Percentiles rank a stretch among this genome's conserved stretches.
These are phyloP conservation scores for Argyrosomus japonicus DNA, from an alignment of 2,113 vertebrate species.

Conservation along the genomic window DNA sequence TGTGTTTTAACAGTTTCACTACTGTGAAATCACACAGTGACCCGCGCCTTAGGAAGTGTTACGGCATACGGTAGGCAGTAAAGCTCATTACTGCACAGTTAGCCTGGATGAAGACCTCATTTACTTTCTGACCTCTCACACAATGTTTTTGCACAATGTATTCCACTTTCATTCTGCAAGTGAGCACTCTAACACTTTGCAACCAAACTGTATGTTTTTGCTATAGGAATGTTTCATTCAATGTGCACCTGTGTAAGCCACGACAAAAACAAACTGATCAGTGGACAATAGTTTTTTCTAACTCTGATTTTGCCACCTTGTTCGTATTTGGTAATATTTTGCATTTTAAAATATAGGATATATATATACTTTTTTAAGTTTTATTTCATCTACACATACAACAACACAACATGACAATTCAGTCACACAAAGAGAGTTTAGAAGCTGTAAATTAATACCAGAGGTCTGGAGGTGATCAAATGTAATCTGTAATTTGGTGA, in stretches of 20 bases:
- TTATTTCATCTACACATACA: no score
- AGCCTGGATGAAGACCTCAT: constrained; percentile 9
- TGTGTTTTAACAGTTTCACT: constrained; percentile 34
- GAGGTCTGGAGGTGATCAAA: neutral
- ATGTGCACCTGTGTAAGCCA: neutral
- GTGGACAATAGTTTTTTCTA: neutral
- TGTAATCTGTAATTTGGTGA: neutral
- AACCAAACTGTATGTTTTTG: neutral
- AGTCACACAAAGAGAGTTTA: neutral
- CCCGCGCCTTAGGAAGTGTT: neutral
- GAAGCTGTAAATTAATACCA: neutral
- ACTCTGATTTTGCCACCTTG: neutral
- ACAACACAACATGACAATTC: no score
- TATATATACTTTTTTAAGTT: no score
- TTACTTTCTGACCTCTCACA: neutral
- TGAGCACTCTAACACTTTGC: neutral
- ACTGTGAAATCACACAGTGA: constrained; percentile 4
- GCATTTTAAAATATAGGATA: no score
- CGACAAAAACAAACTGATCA: neutral
- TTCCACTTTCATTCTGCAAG: neutral
- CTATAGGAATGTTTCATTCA: neutral
- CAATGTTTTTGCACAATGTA: neutral
- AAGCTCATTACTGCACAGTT: constrained; percentile 6
- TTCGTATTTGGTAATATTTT: neutral
- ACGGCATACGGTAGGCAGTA: neutral